phyloP scores from a whole-genome alignment of 2,113 vertebrate genomes.

The Pelobates fuscus region DNA sequence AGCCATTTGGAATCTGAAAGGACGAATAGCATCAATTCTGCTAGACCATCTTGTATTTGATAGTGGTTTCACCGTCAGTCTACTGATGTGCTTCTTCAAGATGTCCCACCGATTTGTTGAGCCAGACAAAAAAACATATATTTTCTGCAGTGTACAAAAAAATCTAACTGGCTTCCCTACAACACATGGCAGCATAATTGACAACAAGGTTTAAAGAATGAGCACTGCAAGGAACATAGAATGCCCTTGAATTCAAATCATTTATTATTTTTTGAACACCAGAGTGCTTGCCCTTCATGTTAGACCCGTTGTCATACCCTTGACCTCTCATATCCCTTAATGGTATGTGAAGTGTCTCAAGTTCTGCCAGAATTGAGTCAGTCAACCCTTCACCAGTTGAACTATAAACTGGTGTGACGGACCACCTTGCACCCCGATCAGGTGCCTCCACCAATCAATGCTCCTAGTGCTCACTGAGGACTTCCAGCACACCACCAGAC shows the following conservation, averaged over 20 bases:
- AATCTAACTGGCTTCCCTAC: neutral
- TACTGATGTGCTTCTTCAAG: neutral
- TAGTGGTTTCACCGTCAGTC: too few species aligned
- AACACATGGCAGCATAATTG: neutral
- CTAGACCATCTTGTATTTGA: neutral
- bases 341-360: neutral
- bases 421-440: too few species aligned
- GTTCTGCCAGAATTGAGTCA: neutral
- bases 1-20: neutral
- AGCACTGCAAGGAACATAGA: slow-evolving; percentile 5
- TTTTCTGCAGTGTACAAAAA: too few species aligned
- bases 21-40: neutral
- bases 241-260: neutral
- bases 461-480: too few species aligned
- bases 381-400: too few species aligned
- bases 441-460: too few species aligned
- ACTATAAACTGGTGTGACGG: too few species aligned
- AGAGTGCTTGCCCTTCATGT: neutral
- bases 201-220: slow-evolving; percentile 1
- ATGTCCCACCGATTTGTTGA: neutral
- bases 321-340: slow-evolving; percentile 4
- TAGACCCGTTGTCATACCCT: neutral
- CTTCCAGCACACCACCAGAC: too few species aligned
- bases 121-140: too few species aligned
- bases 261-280: neutral